These are phyloP conservation scores for Tinea pellionella DNA, from an alignment of 2,888 invertebrate species.

Conservation along the genomic window DNA sequence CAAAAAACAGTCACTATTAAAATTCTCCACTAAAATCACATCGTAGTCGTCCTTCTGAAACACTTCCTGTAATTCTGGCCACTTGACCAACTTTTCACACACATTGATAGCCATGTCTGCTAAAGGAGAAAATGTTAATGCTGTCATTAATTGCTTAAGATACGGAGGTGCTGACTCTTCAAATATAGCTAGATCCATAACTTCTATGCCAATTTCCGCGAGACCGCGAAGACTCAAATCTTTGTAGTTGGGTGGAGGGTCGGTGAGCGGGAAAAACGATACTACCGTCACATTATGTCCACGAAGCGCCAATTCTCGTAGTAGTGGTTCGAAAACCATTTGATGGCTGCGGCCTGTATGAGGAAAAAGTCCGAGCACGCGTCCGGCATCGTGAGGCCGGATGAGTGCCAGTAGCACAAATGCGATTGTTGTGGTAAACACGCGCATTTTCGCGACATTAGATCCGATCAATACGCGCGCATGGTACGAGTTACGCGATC, in stretches of 20 bases:
- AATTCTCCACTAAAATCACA: constrained; percentile 71
- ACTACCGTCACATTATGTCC: constrained; percentile 73
- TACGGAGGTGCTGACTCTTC: constrained; percentile 34
- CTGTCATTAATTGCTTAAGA: constrained; percentile 30
- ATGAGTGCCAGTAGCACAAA: constrained; percentile 27
- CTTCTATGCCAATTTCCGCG: constrained; percentile 39
- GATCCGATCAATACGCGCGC: constrained; percentile 15
- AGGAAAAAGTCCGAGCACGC: constrained; percentile 70
- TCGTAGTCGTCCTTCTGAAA: constrained; percentile 66
- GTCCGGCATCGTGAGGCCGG: constrained; percentile 35
- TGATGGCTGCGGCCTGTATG: constrained; percentile 74
- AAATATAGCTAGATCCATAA: constrained; percentile 34
- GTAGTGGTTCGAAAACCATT: constrained; percentile 67
- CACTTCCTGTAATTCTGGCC: constrained; percentile 40
- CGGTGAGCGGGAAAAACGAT: constrained; percentile 66
- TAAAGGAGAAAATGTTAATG: constrained; percentile 36
- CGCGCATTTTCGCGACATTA: constrained; percentile 35
- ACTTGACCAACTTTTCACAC: constrained; percentile 47
- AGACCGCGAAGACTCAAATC: constrained; percentile 53
- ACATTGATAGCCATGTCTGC: constrained; percentile 39
- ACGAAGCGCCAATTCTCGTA: constrained; percentile 61
- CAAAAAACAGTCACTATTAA: constrained; percentile 74
- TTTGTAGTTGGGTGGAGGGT: constrained; percentile 54
- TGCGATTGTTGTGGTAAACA: neutral
- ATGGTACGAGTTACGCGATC: constrained; percentile 17